Conservation (phyloP, 2,888 invertebrate species). For the Ptychoptera contaminata region DNA sequence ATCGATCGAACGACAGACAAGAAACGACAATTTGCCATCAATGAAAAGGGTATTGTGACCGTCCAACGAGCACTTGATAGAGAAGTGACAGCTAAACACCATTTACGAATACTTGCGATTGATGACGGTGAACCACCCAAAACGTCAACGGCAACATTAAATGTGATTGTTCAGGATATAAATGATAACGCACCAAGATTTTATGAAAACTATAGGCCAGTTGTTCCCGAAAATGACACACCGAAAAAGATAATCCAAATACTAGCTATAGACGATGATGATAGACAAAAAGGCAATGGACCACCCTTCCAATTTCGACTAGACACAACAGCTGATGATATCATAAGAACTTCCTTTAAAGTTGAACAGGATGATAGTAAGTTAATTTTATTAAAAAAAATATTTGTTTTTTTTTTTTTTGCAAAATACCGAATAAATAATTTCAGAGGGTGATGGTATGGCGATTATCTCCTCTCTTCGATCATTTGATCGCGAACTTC, state of each 20-base stretch:
- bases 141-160: conserved; percentile 57
- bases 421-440: conserved; percentile 45
- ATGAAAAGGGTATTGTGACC: conserved; percentile 57
- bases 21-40: conserved; percentile 58
- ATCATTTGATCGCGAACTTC: conserved; percentile 88
- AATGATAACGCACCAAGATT: conserved; percentile 34
- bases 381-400: conserved; percentile 31
- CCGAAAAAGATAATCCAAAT: conserved; percentile 34
- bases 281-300: conserved; percentile 32
- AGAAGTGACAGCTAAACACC: conserved; percentile 60
- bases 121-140: conserved; percentile 59
- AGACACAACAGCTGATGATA: conserved; percentile 33
- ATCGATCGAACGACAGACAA: conserved; percentile 58
- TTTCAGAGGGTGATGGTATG: conserved; percentile 94
- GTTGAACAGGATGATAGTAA: conserved; percentile 64
- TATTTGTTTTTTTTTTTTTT: not conserved
- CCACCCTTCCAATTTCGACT: conserved; percentile 37
- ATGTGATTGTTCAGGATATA: conserved; percentile 55
- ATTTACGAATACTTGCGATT: conserved; percentile 60
- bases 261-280: conserved; percentile 32
- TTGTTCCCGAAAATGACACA: conserved; percentile 35
- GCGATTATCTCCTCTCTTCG: conserved; percentile 89
- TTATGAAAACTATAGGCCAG: conserved; percentile 30
- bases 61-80: conserved; percentile 58
- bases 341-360: conserved; percentile 48